Conservation (phyloP, 2,888 invertebrate genomes). For the Drosophila yooni region DNA sequence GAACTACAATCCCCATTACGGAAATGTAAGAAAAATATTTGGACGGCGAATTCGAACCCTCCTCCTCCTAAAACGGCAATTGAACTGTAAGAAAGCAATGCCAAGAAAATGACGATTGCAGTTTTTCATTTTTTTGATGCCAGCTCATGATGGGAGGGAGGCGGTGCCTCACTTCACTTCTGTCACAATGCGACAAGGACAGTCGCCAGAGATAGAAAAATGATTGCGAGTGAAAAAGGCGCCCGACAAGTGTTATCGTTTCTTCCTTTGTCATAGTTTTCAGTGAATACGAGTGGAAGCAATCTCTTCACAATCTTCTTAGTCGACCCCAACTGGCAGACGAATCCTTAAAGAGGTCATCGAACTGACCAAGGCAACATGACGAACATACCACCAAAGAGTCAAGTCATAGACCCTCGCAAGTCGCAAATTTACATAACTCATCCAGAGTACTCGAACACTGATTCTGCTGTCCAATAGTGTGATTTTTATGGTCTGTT, state of each 20-base stretch:
- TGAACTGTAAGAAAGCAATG: slow-evolving; percentile 66
- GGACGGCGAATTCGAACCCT: slow-evolving; percentile 27
- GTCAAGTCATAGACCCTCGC: slow-evolving; percentile 2
- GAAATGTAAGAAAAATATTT: slow-evolving; percentile 65
- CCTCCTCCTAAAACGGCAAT: slow-evolving; percentile 42
- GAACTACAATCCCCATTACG: slow-evolving; percentile 40
- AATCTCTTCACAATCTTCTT: slow-evolving; percentile 45
- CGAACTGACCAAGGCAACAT: slow-evolving; percentile 25
- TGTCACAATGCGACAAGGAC: slow-evolving; percentile 66
- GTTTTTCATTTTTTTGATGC: slow-evolving; percentile 40
- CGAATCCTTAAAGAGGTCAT: slow-evolving; percentile 29
- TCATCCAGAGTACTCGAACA: slow-evolving; percentile 20
- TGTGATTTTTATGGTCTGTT: slow-evolving; percentile 64
- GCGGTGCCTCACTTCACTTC: slow-evolving; percentile 53
- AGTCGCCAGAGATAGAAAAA: slow-evolving; percentile 39
- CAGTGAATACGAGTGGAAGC: slow-evolving; percentile 24
- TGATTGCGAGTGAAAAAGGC: slow-evolving; percentile 38
- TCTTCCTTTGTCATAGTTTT: slow-evolving; percentile 51
- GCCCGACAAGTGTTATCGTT: slow-evolving; percentile 57
- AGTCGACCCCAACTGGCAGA: slow-evolving; percentile 22
- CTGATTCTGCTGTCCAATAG: slow-evolving; percentile 16
- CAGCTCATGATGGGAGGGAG: background rate
- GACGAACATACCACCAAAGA: background rate
- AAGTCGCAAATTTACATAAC: slow-evolving; percentile 46
- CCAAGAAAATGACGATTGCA: slow-evolving; percentile 75